Base-by-base conservation (phyloP, 2,113 vertebrate species). In the Mormyrus lacerda region DNA sequence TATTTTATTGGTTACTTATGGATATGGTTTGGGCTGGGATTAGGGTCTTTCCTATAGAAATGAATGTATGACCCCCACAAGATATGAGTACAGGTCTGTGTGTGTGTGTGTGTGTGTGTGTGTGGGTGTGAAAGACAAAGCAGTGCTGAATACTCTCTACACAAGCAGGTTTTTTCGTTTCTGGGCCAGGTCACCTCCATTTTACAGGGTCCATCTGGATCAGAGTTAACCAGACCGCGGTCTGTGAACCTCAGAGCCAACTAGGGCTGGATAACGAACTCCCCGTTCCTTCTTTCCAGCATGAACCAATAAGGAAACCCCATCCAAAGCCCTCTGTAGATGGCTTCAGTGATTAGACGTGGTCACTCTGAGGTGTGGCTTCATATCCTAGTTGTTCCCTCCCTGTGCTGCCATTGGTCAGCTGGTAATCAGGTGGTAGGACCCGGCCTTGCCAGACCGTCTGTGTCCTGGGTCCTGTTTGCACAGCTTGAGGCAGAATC, bases 91-190 rank as follows among this genome's bases (percentile, higher is more conserved):
- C n/a, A n/a, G n/a, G n/a, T 61, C 24, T 61, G 1, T 65, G 58
- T 24, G 55, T 13, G 39, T 45, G 39, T 39, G 35, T 85, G 45
- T 48, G 35, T 42, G 76, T 48, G 73, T 86, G 83, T 39, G 69
- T 85, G 58, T 87, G 90, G 88, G 85, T 50, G 58, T 15, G 48
- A 69, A 24, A 69, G 42, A 47, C 47, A 35, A 15, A 31, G 58
- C n/a, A 84, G 92, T 92, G 86, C 86, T 69, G 61, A 69, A 31
- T 69, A 31, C 27, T 69, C 35, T 79, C 73, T 79, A 79, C 13
- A 79, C 15, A 19, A 11, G 15, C 4, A 39, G 31, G 13, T 31
- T 76, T 15, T 3, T 35, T 11, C 31, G 7, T 76, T n/a, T 69
- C 27, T 73, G 13, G 27, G 13, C n/a, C 35, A 19, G 35, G 19